phyloP scores from a whole-genome alignment of 2,113 vertebrate species.

The Leptobrachium ailaonicum region DNA sequence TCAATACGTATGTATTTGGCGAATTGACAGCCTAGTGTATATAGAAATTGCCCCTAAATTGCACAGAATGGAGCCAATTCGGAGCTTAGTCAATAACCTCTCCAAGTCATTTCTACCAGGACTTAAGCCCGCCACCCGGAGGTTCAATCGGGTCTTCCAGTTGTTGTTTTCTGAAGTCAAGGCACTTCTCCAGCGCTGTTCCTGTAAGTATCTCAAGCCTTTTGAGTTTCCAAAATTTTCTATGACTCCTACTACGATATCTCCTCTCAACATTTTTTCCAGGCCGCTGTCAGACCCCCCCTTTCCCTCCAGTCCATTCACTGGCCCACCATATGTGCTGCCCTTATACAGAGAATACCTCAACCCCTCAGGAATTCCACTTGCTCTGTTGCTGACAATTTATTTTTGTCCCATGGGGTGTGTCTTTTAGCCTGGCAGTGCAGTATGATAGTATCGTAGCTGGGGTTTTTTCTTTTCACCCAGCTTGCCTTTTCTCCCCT shows the following conservation, averaged over 20 bases:
- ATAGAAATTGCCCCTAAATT: no score
- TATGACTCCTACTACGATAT: background rate
- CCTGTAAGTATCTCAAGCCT: no score
- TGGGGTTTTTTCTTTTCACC: constrained; percentile 12
- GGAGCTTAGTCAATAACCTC: no score
- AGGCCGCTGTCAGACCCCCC: background rate
- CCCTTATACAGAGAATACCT: constrained; percentile 45
- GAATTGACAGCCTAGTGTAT: no score
- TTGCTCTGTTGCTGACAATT: constrained; percentile 73
- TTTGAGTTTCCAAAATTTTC: no score
- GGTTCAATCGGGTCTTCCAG: no score
- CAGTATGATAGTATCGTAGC: constrained; percentile 50
- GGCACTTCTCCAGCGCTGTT: no score
- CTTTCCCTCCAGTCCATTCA: constrained; percentile 18
- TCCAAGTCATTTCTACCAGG: no score
- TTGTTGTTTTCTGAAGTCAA: no score
- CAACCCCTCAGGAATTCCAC: constrained; percentile 67
- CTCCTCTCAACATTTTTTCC: background rate
- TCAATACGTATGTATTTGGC: no score
- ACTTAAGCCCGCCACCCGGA: no score
- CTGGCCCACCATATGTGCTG: constrained; percentile 32
- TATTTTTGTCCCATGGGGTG: constrained; percentile 72
- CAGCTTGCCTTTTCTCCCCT: constrained; percentile 32
- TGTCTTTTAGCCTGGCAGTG: constrained; percentile 63
- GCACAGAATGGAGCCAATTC: no score